Conservation (phyloP, 2,888 invertebrate genomes). For the Coronaproctus castanopsis region DNA sequence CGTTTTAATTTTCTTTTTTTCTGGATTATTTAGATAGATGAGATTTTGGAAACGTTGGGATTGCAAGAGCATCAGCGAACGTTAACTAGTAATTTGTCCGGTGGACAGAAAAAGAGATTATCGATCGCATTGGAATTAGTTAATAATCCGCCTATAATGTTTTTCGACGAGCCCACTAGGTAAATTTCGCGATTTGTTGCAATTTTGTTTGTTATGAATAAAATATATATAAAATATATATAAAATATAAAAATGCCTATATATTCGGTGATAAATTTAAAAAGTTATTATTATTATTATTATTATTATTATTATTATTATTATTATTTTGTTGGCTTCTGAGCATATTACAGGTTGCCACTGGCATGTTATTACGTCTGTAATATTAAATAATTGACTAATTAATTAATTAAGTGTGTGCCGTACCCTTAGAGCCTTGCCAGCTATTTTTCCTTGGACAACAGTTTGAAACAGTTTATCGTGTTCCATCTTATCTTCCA, state of each 20-base stretch:
- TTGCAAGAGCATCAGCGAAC: constrained; percentile 70
- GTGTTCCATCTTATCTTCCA: too few relatives aligned
- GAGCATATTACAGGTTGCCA: too few relatives aligned
- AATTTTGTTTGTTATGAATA: not conserved
- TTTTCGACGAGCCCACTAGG: constrained; percentile 89
- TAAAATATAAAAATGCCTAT: too few relatives aligned
- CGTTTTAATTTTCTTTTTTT: constrained; percentile 1
- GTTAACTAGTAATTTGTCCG: constrained; percentile 76
- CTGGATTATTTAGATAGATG: constrained; percentile 50
- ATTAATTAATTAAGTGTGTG: too few relatives aligned
- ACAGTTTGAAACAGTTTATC: too few relatives aligned
- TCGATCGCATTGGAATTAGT: constrained; percentile 87
- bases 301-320: not conserved
- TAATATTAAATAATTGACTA: too few relatives aligned
- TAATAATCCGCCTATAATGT: constrained; percentile 93
- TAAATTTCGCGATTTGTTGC: constrained; percentile 25
- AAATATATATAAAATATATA: not conserved
- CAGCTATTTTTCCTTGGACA: too few relatives aligned
- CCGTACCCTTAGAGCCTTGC: too few relatives aligned
- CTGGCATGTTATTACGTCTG: too few relatives aligned
- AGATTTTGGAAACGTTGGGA: constrained; percentile 74
- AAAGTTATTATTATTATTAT: too few relatives aligned
- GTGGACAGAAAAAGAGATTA: constrained; percentile 84
- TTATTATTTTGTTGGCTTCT: too few relatives aligned
- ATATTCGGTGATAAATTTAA: not conserved